Evolutionary conservation across 2,113 vertebrate species (phyloP), one percentile per base, ranked within the genome.

Genomic region (Limanda limanda): DNA sequence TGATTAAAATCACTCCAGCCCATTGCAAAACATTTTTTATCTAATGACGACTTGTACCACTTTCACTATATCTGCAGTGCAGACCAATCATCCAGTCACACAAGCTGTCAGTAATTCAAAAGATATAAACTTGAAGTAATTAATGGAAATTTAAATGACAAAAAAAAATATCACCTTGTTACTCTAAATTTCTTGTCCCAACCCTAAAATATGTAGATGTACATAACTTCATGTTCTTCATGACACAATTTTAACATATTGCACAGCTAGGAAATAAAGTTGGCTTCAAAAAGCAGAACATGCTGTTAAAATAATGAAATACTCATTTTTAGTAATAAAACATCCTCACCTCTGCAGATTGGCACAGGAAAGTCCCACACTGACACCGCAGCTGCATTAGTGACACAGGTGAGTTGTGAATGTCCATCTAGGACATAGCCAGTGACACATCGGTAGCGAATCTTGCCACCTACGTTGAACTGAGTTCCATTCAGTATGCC

Each of bases 361-460:
- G 97, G 98, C 76, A 97, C 95, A 0, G 98, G 98, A 75, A 99
- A 99, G 93, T 99, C 98, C 98, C 98, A 99, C 0, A 96, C 95
- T 0, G 97, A 96, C 13, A 97, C 96, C 0, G 95, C 95, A 24
- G 95, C 96, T 0, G 97, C 92, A 86, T 95, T 98, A 71, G 95
- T 95, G 52, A 98, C 95, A 85, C 98, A 99, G 0, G 97, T 97
- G 78, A 99, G 91, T 48, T 95, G 87, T 0, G 97, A 95, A 45
- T 98, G 97, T 2, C 97, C 97, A 45, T 99, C 97, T 66, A 99
- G 88, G 58, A 97, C 92, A 6, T 98, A 97, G 65, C 97, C 97
- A 0, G 95, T 88, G 55, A 97, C 91, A 42, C 97, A 99, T 71
- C 95, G 96, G 24, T 98, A 99, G 5, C 95, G 95, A 75, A 98